Conservation (phyloP, 1,140 invertebrate genomes). For the Microplitis mediator region DNA sequence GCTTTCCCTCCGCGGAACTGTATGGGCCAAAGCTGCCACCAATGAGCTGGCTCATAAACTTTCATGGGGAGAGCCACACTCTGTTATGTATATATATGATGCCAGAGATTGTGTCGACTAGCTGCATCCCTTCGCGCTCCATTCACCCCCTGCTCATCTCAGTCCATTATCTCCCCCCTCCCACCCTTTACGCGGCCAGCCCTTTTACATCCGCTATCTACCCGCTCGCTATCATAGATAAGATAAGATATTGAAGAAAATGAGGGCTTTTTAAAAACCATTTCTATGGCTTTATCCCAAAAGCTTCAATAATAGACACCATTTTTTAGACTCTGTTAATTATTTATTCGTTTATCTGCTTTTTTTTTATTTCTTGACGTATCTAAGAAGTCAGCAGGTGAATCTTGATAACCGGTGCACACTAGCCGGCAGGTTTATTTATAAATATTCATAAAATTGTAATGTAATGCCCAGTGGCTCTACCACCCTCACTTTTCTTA, state of each 20-base stretch:
- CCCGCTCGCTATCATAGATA: neutral
- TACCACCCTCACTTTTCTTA: constrained; percentile 47
- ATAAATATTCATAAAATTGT: constrained; percentile 15
- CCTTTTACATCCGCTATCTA: too few species aligned
- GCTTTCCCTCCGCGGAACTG: constrained; percentile 25
- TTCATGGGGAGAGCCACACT: constrained; percentile 39
- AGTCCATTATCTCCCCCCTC: neutral
- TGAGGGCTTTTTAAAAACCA: neutral
- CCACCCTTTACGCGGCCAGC: neutral
- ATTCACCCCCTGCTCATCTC: neutral
- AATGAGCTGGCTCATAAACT: constrained; percentile 45
- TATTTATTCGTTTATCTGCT: neutral
- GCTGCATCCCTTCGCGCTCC: neutral
- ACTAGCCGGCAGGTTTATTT: neutral
- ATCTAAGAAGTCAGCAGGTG: constrained; percentile 5
- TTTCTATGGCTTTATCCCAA: neutral
- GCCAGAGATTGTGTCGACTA: constrained; percentile 19
- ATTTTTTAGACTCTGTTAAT: neutral
- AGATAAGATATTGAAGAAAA: neutral
- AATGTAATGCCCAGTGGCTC: constrained; percentile 44
- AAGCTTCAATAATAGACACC: too few species aligned
- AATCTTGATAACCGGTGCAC: constrained; percentile 45
- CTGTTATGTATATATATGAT: constrained; percentile 35
- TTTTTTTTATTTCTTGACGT: neutral
- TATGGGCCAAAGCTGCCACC: constrained; percentile 12